These are phyloP conservation scores for Polypterus senegalus DNA, from an alignment of 2,113 vertebrate genomes.

Conservation along the genomic window DNA sequence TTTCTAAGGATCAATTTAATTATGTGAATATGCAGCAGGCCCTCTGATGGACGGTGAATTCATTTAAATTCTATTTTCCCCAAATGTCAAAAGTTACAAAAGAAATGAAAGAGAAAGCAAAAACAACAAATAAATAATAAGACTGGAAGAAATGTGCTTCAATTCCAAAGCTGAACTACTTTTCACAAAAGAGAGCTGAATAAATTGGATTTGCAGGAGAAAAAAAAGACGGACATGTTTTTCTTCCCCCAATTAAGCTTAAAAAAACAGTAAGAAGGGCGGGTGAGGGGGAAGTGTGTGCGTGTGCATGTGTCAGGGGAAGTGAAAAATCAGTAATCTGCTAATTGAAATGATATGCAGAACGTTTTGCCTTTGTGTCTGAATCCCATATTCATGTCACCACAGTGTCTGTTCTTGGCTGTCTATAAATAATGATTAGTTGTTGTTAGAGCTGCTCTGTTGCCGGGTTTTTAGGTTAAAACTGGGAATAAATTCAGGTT, in stretches of 20 bases:
- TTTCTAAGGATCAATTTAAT: too few species aligned
- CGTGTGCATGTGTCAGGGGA: too few species aligned
- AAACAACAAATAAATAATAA: not conserved
- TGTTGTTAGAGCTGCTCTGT: not conserved
- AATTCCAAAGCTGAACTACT: not conserved
- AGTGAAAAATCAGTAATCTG: not conserved
- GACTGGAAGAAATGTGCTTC: not conserved
- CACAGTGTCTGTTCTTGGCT: not conserved
- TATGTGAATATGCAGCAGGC: too few species aligned
- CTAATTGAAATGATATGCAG: constrained; percentile 7
- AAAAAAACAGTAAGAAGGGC: not conserved
- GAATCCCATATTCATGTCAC: not conserved
- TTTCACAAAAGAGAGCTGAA: not conserved
- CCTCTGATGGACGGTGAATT: too few species aligned
- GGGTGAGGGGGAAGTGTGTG: too few species aligned
- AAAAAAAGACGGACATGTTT: not conserved
- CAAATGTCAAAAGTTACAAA: too few species aligned
- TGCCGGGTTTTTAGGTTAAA: not conserved
- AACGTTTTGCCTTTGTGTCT: constrained; percentile 6
- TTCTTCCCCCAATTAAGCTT: constrained; percentile 1
- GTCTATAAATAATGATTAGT: constrained; percentile 2
- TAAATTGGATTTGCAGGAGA: constrained; percentile 4
- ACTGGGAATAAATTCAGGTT: constrained; percentile 4
- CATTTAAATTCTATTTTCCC: too few species aligned
- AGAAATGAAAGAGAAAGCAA: not conserved